phyloP scores from a whole-genome alignment of 2,888 invertebrate species.

The Meiosimyza platycephala region DNA sequence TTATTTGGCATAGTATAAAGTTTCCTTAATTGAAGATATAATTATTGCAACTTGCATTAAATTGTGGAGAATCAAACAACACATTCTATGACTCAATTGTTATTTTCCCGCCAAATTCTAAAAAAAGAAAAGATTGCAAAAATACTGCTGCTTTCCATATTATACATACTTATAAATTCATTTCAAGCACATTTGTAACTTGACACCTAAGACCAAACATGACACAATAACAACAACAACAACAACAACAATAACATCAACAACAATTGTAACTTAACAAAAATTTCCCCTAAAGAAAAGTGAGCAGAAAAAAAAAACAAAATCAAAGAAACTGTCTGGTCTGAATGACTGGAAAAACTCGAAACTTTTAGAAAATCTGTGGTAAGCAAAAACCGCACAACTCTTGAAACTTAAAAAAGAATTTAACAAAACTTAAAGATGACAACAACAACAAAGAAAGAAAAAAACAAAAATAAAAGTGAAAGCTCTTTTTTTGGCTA shows the following conservation, averaged over 20 bases:
- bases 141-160: conserved; percentile 13
- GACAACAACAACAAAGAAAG: conserved; percentile 13
- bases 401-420: neutral
- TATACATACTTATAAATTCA: conserved; percentile 4
- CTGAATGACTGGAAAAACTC: too few relatives aligned
- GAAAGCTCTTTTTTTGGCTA: conserved; percentile 23
- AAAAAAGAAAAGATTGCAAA: conserved; percentile 10
- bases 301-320: conserved; percentile 7
- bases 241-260: conserved; percentile 4
- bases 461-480: conserved; percentile 27
- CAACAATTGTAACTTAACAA: conserved; percentile 7
- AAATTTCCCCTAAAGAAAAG: conserved; percentile 39
- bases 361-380: too few relatives aligned
- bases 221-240: conserved; percentile 5
- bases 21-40: too few relatives aligned
- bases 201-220: neutral
- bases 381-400: too few relatives aligned
- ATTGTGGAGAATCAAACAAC: too few relatives aligned
- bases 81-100: neutral
- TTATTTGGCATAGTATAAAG: too few relatives aligned
- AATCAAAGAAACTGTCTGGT: conserved; percentile 2
- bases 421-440: neutral
- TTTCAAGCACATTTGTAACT: conserved; percentile 7
- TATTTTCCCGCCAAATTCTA: neutral
- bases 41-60: too few relatives aligned